Conservation (phyloP, 1,140 invertebrate species). For the Orussus abietinus region DNA sequence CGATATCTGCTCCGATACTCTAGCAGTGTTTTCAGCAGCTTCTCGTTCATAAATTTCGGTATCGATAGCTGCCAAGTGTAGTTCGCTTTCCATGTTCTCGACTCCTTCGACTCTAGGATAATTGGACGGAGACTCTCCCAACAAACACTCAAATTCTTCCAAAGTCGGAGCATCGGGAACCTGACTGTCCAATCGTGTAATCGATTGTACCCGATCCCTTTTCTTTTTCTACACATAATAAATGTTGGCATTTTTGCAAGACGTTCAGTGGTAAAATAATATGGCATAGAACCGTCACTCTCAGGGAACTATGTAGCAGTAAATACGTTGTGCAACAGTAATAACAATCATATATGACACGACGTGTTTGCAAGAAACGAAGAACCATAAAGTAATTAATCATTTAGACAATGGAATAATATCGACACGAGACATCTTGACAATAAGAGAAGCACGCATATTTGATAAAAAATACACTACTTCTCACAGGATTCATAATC, state of each 20-base stretch:
- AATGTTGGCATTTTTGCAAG: no score
- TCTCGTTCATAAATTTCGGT: conserved; percentile 42
- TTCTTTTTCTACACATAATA: conserved; percentile 36
- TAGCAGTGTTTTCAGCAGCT: conserved; percentile 17
- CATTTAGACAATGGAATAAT: not conserved
- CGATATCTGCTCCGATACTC: conserved; percentile 5
- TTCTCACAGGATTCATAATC: no score
- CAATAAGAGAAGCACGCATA: no score
- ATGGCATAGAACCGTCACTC: not conserved
- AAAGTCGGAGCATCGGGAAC: conserved; percentile 48
- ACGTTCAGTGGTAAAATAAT: no score
- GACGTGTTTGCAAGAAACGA: not conserved
- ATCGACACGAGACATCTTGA: no score
- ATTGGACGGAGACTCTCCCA: conserved; percentile 47
- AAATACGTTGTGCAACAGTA: not conserved
- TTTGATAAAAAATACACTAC: no score
- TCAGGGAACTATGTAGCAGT: no score
- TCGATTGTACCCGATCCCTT: conserved; percentile 34
- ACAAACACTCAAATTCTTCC: conserved; percentile 49
- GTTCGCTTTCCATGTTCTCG: conserved; percentile 52
- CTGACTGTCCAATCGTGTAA: conserved; percentile 32
- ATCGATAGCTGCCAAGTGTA: conserved; percentile 50
- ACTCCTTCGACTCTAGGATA: conserved; percentile 46
- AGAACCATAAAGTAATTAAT: not conserved
- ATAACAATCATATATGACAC: not conserved